Evolutionary conservation across 2,888 invertebrate species (phyloP), one percentile per base, ranked within the genome.

Genomic region (Drosophila histrio): DNA sequence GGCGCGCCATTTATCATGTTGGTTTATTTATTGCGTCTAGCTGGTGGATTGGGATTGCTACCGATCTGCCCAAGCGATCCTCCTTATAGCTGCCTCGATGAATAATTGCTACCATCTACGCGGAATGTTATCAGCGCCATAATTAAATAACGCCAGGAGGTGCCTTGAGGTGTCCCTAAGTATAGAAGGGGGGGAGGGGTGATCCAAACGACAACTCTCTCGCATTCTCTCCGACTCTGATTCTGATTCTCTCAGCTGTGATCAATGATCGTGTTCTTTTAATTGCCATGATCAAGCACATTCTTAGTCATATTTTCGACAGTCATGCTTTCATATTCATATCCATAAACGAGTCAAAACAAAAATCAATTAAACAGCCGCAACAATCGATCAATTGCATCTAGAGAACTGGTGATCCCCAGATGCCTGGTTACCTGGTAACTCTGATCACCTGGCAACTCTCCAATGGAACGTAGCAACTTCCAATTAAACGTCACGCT

Each of bases 141-240:
- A 91, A 91, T 91, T 91, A 91, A 91, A 91, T 91, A 91, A 86
- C 91, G 89, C 91, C 90, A 83, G 91, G 90, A 91, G 91, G 90
- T 62, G 50, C 47, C 58, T 13, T 46, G 28, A 43, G 50, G 24
- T 26, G 19, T n/a, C 38, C 26, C 32, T 15, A 43, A 26, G 13
- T 57, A 26, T 9, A 30, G 41, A 39, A 24, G 17, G 44, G 34
- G 30, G 15, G 32, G 5, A 46, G 1, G 9, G n/a, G n/a, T n/a
- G n/a, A n/a, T n/a, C 17, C 30, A 34, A 36, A 22, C 39, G 36
- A 38, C 56, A 71, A 36, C 30, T 47, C 19, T 57, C 38, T 24
- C 50, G 30, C 38, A 15, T 15, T 17, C 15, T 28, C 17, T 38
- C 11, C 17, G 11, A n/a, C 15, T 22, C 47, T 1, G 22, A 39